Evolutionary conservation across 2,888 invertebrate genomes (phyloP).

Genomic region (Drosophila imparisetae): DNA sequence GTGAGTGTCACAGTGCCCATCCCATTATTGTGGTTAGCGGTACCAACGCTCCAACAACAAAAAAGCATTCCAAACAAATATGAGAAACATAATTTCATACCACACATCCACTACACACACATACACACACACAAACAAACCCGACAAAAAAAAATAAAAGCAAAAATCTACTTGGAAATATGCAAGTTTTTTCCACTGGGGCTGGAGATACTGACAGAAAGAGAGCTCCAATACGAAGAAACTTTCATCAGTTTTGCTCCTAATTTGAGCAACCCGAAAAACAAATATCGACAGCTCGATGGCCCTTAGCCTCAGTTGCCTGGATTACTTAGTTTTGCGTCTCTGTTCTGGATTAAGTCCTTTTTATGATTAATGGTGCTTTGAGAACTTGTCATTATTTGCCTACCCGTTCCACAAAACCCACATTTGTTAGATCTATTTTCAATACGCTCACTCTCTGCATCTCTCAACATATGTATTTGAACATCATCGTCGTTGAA

Average conservation of each 20-base stretch:
- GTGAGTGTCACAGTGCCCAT: conserved; percentile 37
- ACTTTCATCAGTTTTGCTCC: conserved; percentile 60
- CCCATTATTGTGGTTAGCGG: conserved; percentile 39
- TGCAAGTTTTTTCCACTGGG: conserved; percentile 24
- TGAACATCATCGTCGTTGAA: not conserved
- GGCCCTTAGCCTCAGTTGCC: conserved; percentile 27
- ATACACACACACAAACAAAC: conserved; percentile 7
- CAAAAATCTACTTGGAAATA: conserved; percentile 43
- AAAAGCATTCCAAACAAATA: conserved; percentile 79
- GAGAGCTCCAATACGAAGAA: conserved; percentile 19
- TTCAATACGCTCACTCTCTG: not conserved
- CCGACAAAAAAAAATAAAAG: conserved; percentile 26
- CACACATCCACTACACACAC: conserved; percentile 10
- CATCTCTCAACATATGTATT: not conserved
- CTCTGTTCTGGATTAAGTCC: conserved; percentile 68
- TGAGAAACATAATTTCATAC: conserved; percentile 71
- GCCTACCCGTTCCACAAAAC: not conserved
- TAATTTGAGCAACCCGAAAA: conserved; percentile 66
- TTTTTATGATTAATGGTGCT: conserved; percentile 75
- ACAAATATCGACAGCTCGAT: conserved; percentile 72
- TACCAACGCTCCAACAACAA: conserved; percentile 19
- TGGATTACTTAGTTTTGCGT: conserved; percentile 43
- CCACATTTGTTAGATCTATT: not conserved
- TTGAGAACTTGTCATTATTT: conserved; percentile 70
- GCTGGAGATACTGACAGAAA: not conserved